Base-by-base conservation (phyloP, 2,113 vertebrate species). In the Callipepla squamata region DNA sequence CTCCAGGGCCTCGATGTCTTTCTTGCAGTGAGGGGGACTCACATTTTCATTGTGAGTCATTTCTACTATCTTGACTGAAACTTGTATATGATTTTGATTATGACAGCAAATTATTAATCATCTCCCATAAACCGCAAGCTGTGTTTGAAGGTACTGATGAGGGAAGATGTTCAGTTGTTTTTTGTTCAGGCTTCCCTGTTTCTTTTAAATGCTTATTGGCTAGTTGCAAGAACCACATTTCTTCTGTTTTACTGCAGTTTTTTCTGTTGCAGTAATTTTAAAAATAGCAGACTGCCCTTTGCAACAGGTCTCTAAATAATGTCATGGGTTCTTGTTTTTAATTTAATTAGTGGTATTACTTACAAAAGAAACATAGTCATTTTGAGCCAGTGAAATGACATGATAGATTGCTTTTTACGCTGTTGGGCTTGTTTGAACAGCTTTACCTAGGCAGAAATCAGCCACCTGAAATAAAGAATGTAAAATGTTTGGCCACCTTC, bases 41-140 rank as follows among this genome's bases (percentile, higher is more conserved):
- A 36, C 36, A 36, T 36, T 36, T 92, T 87, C 76, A 10, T 74
- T 89, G 57, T 42, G 40, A 77, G 55, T 80, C 1, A 63, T 86
- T 86, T 88, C 61, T 90, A 65, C 87, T 62, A 77, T 50, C 68
- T 83, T 75, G 68, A 70, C 51, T 51, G 82, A 82, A 62, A 76
- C 91, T 82, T 95, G 91, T 81, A 61, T 91, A 36, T 65, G 48
- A 74, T 91, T 95, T 91, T 85, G 48, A 76, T 94, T 48, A 48
- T 51, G 53, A 72, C 66, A 91, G 67, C 42, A 69, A 75, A 23
- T 85, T 53, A 75, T 76, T 53, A 75, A 63, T 68, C 68, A 36
- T 63, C 14, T 21, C 7, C 87, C 34, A 22, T 13, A 42, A 55
- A 61, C 57, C 78, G 65, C 51, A 59, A 59, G 45, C 59, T 53